A percentile compares a stretch with the other conserved stretches of the same genome.
phyloP scores from a whole-genome alignment of 2,797 vertebrate species.

The Neosalanx taihuensis region DNA sequence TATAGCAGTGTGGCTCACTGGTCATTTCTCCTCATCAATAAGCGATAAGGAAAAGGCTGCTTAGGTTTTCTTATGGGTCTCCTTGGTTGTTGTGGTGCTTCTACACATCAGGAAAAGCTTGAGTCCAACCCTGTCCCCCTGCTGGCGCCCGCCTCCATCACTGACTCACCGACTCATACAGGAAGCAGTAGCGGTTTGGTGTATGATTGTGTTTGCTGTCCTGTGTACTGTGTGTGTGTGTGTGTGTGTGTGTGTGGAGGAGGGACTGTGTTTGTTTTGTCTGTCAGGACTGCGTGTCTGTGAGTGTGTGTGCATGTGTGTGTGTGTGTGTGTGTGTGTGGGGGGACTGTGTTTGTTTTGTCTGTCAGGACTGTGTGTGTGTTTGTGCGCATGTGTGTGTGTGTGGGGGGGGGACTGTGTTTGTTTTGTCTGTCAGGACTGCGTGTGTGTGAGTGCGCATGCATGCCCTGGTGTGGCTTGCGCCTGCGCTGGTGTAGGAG shows the following conservation, averaged over 20 bases:
- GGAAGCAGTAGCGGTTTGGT: constrained; percentile 15
- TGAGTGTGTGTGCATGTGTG: background rate
- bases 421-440: too few species aligned
- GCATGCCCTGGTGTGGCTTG: too few species aligned
- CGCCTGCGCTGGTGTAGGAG: background rate
- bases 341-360: too few species aligned
- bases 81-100: too few species aligned
- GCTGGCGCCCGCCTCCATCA: constrained; percentile 7
- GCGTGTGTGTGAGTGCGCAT: too few species aligned
- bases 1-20: too few species aligned
- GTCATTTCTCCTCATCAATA: too few species aligned
- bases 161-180: constrained; percentile 14
- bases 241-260: background rate
- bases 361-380: too few species aligned
- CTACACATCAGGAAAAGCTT: too few species aligned
- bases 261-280: too few species aligned
- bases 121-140: background rate
- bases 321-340: background rate
- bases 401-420: background rate
- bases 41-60: too few species aligned
- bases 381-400: background rate
- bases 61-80: too few species aligned
- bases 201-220: constrained; percentile 12
- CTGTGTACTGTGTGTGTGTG: constrained; percentile 10
- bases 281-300: background rate